These are phyloP conservation scores for Aphelinus certus DNA, from an alignment of 1,140 invertebrate species.

Conservation along the genomic window DNA sequence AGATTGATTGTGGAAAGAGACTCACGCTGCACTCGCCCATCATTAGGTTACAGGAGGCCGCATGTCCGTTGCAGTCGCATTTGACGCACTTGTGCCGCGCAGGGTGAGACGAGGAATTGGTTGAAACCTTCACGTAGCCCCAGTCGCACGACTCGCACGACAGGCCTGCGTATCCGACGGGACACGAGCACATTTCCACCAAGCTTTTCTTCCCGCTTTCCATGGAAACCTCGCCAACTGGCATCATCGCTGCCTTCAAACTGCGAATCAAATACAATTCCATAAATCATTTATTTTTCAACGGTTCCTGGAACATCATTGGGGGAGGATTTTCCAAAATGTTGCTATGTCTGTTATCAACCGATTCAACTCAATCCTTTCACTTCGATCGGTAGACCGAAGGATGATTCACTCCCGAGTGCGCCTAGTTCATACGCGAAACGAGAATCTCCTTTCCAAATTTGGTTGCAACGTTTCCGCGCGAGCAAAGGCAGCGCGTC, in stretches of 20 bases:
- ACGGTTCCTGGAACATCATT: too few relatives aligned
- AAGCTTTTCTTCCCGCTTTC: constrained; percentile 52
- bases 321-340: too few relatives aligned
- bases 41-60: constrained; percentile 81
- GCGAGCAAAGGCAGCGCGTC: too few relatives aligned
- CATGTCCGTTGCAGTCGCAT: constrained; percentile 91
- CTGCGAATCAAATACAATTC: constrained; percentile 44
- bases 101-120: constrained; percentile 67
- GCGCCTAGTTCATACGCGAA: too few relatives aligned
- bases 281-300: neutral
- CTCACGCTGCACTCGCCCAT: constrained; percentile 82
- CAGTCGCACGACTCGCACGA: constrained; percentile 88
- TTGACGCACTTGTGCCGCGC: constrained; percentile 77
- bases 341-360: too few relatives aligned
- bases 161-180: constrained; percentile 75
- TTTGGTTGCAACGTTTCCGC: too few relatives aligned
- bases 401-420: too few relatives aligned
- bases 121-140: constrained; percentile 82
- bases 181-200: constrained; percentile 75
- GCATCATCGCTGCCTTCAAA: constrained; percentile 49
- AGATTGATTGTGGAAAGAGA: constrained; percentile 1
- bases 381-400: neutral
- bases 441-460: too few relatives aligned
- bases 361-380: neutral
- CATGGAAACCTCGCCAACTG: constrained; percentile 48